phyloP scores from a whole-genome alignment of 2,888 invertebrate species.

The Lumbricus terrestris region DNA sequence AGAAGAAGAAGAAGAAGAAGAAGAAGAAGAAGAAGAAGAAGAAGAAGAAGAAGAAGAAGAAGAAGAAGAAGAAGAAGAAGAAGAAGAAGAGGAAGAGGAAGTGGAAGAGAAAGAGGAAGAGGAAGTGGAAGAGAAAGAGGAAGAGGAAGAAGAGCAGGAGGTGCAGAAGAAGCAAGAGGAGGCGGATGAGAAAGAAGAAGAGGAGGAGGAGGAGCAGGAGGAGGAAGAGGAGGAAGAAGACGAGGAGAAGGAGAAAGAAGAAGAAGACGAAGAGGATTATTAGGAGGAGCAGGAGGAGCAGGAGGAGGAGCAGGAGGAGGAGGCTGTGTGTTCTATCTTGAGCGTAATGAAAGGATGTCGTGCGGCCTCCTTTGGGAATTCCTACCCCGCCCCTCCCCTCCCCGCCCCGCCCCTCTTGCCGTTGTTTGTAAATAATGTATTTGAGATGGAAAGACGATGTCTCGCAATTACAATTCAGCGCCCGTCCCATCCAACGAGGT shows the following conservation, averaged over 20 bases:
- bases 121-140: not conserved
- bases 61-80: no score
- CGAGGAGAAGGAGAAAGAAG: not conserved
- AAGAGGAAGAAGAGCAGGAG: not conserved
- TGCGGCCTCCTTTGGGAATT: not conserved
- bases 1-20: not conserved
- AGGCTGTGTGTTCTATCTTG: not conserved
- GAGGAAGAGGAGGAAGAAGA: not conserved
- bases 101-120: not conserved
- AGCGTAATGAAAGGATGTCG: not conserved
- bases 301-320: no score
- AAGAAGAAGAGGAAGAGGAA: not conserved
- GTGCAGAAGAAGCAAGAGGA: not conserved
- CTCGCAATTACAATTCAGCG: slow-evolving; percentile 3
- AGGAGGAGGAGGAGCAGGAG: not conserved
- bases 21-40: no score
- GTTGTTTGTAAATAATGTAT: not conserved
- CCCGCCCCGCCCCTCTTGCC: not conserved
- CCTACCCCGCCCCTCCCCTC: not conserved
- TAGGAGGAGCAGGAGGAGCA: not conserved
- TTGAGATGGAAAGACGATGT: not conserved
- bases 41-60: no score
- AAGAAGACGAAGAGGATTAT: not conserved
- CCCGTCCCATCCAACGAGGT: not conserved
- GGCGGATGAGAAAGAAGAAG: not conserved